These are phyloP conservation scores for Tortricodes alternella DNA, from an alignment of 2,888 invertebrate genomes.

Conservation along the genomic window DNA sequence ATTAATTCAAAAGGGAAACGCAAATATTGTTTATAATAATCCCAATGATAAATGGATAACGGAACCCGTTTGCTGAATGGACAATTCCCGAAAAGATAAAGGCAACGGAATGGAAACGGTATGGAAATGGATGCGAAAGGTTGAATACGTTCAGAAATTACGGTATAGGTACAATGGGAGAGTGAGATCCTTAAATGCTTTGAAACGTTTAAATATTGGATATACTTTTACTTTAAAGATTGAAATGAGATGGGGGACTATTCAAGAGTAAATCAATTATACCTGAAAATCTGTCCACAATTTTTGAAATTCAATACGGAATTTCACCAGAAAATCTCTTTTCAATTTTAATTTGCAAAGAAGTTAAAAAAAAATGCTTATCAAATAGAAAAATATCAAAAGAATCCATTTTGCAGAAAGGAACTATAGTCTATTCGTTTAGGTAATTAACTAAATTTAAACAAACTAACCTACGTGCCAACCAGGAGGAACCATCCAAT, in stretches of 20 bases:
- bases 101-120: conserved; percentile 6
- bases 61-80: conserved; percentile 34
- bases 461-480: too few species aligned
- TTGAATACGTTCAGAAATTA: conserved; percentile 12
- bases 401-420: too few species aligned
- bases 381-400: too few species aligned
- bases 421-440: too few species aligned
- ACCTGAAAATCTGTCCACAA: too few species aligned
- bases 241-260: neutral
- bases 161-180: neutral
- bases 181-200: conserved; percentile 1
- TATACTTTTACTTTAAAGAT: neutral
- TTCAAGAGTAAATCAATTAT: too few species aligned
- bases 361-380: too few species aligned
- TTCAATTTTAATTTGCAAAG: too few species aligned
- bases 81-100: conserved; percentile 14
- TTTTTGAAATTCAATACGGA: too few species aligned
- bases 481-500: too few species aligned
- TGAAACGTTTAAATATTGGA: neutral
- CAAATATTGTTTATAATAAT: conserved; percentile 52
- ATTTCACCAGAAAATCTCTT: too few species aligned
- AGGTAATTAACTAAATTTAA: too few species aligned
- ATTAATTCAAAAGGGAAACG: conserved; percentile 63
- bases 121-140: conserved; percentile 12
- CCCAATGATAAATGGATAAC: conserved; percentile 44